Percentiles rank a stretch among this genome's conserved stretches.
These are phyloP conservation scores for Hirundo rustica DNA, from an alignment of 2,797 vertebrate genomes.

Conservation along the genomic window DNA sequence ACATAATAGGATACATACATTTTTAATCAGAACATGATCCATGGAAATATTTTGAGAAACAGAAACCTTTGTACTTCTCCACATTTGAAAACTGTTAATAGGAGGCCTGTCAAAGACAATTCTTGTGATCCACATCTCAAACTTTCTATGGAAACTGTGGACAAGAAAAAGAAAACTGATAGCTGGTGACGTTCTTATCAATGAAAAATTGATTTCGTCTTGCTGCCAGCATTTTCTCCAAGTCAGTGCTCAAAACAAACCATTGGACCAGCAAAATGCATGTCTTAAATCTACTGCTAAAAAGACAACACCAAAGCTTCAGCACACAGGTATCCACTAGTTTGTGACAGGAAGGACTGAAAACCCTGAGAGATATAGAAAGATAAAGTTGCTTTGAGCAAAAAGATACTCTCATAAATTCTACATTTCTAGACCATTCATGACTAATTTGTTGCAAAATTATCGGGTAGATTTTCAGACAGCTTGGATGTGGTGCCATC, in stretches of 20 bases:
- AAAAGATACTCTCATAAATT: not conserved
- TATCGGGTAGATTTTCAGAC: not conserved
- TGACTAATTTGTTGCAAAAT: not conserved
- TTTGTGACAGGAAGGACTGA: not conserved
- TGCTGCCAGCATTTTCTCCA: not conserved
- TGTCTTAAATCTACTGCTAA: not conserved
- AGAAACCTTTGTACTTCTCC: not conserved
- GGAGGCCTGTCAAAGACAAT: not conserved
- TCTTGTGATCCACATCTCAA: not conserved
- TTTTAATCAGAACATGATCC: constrained; percentile 39
- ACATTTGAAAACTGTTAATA: not conserved
- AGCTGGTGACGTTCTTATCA: not conserved
- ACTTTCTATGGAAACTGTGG: not conserved
- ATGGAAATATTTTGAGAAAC: constrained; percentile 8
- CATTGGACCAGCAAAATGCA: not conserved
- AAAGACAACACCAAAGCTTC: not conserved
- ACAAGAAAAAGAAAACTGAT: not conserved
- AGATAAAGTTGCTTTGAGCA: not conserved
- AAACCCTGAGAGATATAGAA: not conserved
- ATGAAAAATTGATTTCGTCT: not conserved
- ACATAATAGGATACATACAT: not conserved
- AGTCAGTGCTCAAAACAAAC: not conserved
- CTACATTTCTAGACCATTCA: not conserved
- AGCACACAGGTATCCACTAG: not conserved
- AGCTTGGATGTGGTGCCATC: not conserved